Percentiles rank a stretch among this genome's conserved stretches.
Conservation (phyloP, 2,888 invertebrate genomes). For the Scrobipalpa costella region DNA sequence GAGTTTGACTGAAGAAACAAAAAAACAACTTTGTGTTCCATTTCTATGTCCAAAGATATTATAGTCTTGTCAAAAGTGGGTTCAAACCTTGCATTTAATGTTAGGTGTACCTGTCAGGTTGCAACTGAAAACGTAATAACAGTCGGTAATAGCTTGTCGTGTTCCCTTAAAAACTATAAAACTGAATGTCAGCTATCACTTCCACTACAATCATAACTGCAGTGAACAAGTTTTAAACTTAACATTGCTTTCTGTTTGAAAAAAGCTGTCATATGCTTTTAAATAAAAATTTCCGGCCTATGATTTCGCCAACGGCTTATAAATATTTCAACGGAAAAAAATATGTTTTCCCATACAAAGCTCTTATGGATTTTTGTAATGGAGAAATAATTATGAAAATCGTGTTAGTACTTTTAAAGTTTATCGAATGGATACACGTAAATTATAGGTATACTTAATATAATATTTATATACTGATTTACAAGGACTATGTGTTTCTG, state of each 20-base stretch:
- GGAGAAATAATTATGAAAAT: too few relatives aligned
- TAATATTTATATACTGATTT: too few relatives aligned
- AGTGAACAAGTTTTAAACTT: conserved; percentile 5
- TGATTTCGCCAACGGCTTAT: too few relatives aligned
- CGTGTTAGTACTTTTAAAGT: too few relatives aligned
- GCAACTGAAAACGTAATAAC: conserved; percentile 19
- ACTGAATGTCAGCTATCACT: conserved; percentile 20
- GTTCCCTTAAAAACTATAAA: conserved; percentile 20
- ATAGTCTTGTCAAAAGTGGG: not conserved
- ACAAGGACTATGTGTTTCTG: too few relatives aligned
- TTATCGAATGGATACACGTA: too few relatives aligned
- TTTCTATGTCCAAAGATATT: not conserved
- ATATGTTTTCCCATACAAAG: too few relatives aligned
- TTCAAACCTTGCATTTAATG: conserved; percentile 6
- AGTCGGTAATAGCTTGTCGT: conserved; percentile 14
- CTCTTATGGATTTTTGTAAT: too few relatives aligned
- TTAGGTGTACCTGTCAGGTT: conserved; percentile 4
- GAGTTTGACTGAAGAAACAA: not conserved
- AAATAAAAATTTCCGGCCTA: too few relatives aligned
- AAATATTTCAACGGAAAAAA: too few relatives aligned
- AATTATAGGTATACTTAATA: too few relatives aligned
- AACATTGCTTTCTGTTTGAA: not conserved
- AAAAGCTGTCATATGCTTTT: not conserved
- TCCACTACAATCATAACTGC: not conserved
- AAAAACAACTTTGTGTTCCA: not conserved